Conservation (phyloP, 2,113 vertebrate species). For the Ctenomys sociabilis region DNA sequence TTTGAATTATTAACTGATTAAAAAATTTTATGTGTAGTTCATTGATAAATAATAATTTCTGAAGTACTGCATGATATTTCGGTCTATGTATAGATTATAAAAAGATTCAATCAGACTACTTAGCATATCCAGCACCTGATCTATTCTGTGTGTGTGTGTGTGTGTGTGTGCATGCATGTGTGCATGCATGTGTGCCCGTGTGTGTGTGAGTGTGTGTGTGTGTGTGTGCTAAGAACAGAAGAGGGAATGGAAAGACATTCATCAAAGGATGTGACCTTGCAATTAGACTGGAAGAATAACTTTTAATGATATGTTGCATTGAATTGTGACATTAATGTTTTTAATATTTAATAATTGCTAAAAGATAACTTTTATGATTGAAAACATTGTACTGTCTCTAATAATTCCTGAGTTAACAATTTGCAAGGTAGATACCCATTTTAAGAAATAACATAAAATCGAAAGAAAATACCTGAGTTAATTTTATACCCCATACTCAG, state of each 20-base stretch:
- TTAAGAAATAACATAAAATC: background rate
- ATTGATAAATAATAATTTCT: background rate
- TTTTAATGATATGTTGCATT: background rate
- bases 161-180: background rate
- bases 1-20: background rate
- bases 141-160: background rate
- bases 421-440: background rate
- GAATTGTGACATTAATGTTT: background rate
- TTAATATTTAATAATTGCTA: background rate
- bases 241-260: background rate
- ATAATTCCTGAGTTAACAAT: background rate
- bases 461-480: background rate
- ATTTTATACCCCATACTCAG: background rate
- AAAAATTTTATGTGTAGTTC: background rate
- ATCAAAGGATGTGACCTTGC: background rate
- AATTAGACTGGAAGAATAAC: background rate
- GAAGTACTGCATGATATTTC: background rate
- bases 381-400: background rate
- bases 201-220: background rate
- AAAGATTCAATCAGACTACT: background rate
- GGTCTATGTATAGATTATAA: background rate
- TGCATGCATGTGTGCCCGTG: background rate
- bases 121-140: background rate
- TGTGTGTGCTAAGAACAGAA: background rate
- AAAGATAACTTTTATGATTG: background rate